phyloP scores from a whole-genome alignment of 2,888 invertebrate genomes.

The Amitus sp. region DNA sequence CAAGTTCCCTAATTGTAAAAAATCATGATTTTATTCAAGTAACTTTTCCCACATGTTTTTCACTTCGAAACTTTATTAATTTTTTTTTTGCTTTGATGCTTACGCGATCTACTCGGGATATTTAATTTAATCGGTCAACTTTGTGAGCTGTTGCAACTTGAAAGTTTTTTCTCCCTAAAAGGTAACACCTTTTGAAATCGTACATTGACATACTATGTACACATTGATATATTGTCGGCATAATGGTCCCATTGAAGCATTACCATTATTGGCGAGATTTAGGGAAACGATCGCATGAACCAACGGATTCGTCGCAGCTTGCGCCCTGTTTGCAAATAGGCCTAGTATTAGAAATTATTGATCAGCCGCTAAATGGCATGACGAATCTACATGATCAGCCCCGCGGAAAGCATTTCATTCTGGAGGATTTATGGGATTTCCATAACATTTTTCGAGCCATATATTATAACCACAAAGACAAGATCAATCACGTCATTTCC shows the following conservation, averaged over 20 bases:
- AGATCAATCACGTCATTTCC: too few species aligned
- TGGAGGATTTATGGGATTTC: slow-evolving; percentile 1
- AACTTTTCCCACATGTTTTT: too few species aligned
- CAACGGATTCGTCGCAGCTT: slow-evolving; percentile 65
- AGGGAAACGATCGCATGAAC: slow-evolving; percentile 59
- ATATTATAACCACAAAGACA: too few species aligned
- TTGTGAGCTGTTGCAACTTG: too few species aligned
- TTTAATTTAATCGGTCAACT: too few species aligned
- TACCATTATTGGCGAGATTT: slow-evolving; percentile 63
- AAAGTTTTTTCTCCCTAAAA: too few species aligned
- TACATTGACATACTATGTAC: slow-evolving; percentile 54
- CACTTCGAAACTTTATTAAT: too few species aligned
- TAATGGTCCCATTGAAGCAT: slow-evolving; percentile 58
- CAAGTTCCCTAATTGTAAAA: too few species aligned
- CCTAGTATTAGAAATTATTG: slow-evolving; percentile 55
- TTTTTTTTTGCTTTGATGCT: too few species aligned
- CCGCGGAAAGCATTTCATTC: not conserved
- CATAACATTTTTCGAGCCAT: not conserved
- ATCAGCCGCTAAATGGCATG: slow-evolving; percentile 49
- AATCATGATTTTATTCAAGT: too few species aligned
- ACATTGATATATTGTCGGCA: slow-evolving; percentile 56
- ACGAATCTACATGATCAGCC: slow-evolving; percentile 43
- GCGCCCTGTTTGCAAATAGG: slow-evolving; percentile 64
- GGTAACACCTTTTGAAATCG: slow-evolving; percentile 57
- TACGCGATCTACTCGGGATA: too few species aligned